Evolutionary conservation across 2,888 invertebrate species (phyloP).

Genomic region (Mechanitis mazaeus): DNA sequence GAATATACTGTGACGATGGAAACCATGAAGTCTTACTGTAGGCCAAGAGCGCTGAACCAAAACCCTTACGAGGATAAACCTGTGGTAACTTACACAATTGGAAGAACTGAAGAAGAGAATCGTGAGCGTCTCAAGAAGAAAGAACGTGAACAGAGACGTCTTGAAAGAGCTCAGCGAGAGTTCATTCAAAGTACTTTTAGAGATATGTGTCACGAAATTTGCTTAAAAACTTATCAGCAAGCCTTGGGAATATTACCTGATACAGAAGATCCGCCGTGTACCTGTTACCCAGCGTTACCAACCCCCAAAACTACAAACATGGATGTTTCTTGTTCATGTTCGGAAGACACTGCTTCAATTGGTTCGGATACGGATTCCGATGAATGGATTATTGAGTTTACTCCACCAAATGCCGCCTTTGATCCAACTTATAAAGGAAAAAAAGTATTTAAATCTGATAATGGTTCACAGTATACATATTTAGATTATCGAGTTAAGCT

Average conservation of each 20-base stretch:
- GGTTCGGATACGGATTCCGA: conserved; percentile 63
- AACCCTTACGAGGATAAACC: conserved; percentile 67
- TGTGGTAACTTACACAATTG: conserved; percentile 56
- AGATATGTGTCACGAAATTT: conserved; percentile 66
- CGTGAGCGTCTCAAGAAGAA: conserved; percentile 52
- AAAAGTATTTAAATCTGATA: conserved; percentile 46
- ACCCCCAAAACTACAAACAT: conserved; percentile 44
- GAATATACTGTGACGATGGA: conserved; percentile 67
- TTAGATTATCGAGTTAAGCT: conserved; percentile 63
- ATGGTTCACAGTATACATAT: conserved; percentile 55
- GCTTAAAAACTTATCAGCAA: conserved; percentile 66
- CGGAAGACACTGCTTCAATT: conserved; percentile 46
- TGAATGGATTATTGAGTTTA: conserved; percentile 69
- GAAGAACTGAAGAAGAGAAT: conserved; percentile 67
- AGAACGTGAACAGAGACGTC: conserved; percentile 53
- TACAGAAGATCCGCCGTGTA: conserved; percentile 56
- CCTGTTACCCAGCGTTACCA: conserved; percentile 53
- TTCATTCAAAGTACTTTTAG: conserved; percentile 64
- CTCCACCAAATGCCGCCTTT: conserved; percentile 62
- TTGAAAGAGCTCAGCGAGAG: conserved; percentile 58
- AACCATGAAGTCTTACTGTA: conserved; percentile 58
- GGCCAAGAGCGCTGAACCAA: conserved; percentile 55
- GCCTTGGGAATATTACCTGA: conserved; percentile 59
- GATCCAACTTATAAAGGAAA: conserved; percentile 52
- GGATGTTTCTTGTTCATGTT: conserved; percentile 62